A percentile compares a stretch with the other conserved stretches of the same genome.
phyloP scores from a whole-genome alignment of 2,797 vertebrate genomes.

The Prionace glauca region DNA sequence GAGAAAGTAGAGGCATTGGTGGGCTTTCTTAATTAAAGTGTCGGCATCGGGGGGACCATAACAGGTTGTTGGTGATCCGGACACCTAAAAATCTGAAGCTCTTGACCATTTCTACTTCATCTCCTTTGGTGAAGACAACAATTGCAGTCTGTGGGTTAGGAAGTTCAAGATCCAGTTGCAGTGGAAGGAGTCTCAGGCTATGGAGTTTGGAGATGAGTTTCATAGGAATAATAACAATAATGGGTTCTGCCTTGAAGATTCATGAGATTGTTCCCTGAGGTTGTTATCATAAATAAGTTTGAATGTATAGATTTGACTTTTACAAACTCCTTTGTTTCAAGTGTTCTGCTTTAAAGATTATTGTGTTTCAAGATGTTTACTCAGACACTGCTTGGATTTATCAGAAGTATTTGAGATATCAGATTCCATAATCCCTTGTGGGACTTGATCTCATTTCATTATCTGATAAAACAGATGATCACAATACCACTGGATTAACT shows the following conservation, averaged over 20 bases:
- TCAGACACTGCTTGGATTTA: background rate
- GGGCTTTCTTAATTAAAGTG: too few species aligned
- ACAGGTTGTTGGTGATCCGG: too few species aligned
- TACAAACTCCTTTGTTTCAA: constrained; percentile 6
- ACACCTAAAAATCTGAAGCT: too few species aligned
- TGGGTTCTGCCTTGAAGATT: background rate
- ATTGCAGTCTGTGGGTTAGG: too few species aligned
- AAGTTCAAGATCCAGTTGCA: too few species aligned
- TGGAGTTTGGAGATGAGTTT: too few species aligned
- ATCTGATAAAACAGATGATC: background rate
- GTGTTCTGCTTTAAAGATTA: background rate
- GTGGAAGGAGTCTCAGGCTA: too few species aligned
- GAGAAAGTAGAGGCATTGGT: too few species aligned
- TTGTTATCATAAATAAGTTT: background rate
- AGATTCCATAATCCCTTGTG: constrained; percentile 14
- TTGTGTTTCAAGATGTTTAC: background rate
- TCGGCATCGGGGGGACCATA: too few species aligned
- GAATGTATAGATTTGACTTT: background rate
- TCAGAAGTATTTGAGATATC: constrained; percentile 13
- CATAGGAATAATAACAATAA: too few species aligned
- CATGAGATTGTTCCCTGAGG: background rate
- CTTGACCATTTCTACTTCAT: too few species aligned
- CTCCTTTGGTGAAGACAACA: too few species aligned
- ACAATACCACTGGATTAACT: constrained; percentile 8
- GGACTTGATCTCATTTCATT: constrained; percentile 32